These are phyloP conservation scores for Lobophora halterata DNA, from an alignment of 2,888 invertebrate genomes.

Conservation along the genomic window DNA sequence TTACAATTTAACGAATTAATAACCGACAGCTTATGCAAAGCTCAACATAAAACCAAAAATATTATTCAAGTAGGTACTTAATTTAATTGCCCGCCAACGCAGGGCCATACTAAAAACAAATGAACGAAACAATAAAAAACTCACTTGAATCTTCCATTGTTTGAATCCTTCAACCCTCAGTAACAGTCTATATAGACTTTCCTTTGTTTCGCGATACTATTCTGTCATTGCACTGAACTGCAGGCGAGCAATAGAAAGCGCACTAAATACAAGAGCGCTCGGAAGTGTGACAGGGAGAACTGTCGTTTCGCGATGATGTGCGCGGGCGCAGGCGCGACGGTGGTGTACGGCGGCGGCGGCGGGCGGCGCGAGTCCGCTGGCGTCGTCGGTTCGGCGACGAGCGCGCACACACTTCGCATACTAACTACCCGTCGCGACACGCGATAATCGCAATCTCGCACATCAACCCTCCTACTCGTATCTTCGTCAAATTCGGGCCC, in stretches of 20 bases:
- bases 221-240: constrained; percentile 50
- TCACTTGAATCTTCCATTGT: constrained; percentile 52
- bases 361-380: constrained; percentile 47
- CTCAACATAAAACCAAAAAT: constrained; percentile 9
- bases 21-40: constrained; percentile 7
- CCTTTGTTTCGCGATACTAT: constrained; percentile 44
- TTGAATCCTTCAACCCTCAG: constrained; percentile 43
- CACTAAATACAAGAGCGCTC: constrained; percentile 58
- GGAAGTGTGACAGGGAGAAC: constrained; percentile 54
- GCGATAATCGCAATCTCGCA: constrained; percentile 61
- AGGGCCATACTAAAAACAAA: constrained; percentile 23
- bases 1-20: too few relatives aligned
- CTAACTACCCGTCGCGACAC: constrained; percentile 65
- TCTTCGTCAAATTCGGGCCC: constrained; percentile 53
- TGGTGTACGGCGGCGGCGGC: constrained; percentile 32
- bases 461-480: constrained; percentile 57
- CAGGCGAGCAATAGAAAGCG: constrained; percentile 60
- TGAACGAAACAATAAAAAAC: constrained; percentile 36
- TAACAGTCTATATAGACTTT: constrained; percentile 30
- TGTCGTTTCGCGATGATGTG: constrained; percentile 51
- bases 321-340: constrained; percentile 37
- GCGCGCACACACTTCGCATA: constrained; percentile 74
- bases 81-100: constrained; percentile 6
- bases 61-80: neutral
- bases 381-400: constrained; percentile 65